phyloP scores from a whole-genome alignment of 2,797 vertebrate genomes.

The Cottoperca gobio region DNA sequence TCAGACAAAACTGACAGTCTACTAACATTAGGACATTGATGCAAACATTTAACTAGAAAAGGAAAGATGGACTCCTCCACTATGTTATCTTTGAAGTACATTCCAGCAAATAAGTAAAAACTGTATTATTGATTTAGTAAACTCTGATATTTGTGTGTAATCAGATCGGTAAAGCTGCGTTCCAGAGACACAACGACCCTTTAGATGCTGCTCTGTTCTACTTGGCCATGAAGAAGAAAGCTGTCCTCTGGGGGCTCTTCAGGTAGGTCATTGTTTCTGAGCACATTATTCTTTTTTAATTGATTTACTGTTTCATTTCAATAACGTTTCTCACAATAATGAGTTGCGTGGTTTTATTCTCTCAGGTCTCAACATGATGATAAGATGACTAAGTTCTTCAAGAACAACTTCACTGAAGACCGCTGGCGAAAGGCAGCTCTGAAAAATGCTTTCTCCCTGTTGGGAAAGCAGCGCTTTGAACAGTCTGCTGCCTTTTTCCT shows the following conservation, averaged over 20 bases:
- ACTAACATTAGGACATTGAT: background rate
- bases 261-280: slow-evolving; percentile 80
- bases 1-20: background rate
- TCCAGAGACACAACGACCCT: slow-evolving; percentile 96
- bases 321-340: background rate
- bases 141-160: slow-evolving; percentile 19
- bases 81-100: background rate
- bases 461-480: slow-evolving; percentile 98
- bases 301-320: background rate
- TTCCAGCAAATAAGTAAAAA: background rate
- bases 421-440: slow-evolving; percentile 97
- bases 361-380: slow-evolving; percentile 95
- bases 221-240: slow-evolving; percentile 98
- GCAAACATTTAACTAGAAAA: background rate
- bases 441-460: slow-evolving; percentile 97
- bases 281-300: background rate
- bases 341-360: slow-evolving; percentile 33
- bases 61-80: background rate
- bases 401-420: slow-evolving; percentile 97
- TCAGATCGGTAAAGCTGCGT: slow-evolving; percentile 96
- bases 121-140: background rate
- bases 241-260: slow-evolving; percentile 98
- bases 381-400: slow-evolving; percentile 99
- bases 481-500: slow-evolving; percentile 98
- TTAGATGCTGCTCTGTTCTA: slow-evolving; percentile 97